Percentiles rank a stretch among this genome's conserved stretches.
Conservation (phyloP, 1,140 invertebrate species). For the Alviniconcha marisindica region DNA sequence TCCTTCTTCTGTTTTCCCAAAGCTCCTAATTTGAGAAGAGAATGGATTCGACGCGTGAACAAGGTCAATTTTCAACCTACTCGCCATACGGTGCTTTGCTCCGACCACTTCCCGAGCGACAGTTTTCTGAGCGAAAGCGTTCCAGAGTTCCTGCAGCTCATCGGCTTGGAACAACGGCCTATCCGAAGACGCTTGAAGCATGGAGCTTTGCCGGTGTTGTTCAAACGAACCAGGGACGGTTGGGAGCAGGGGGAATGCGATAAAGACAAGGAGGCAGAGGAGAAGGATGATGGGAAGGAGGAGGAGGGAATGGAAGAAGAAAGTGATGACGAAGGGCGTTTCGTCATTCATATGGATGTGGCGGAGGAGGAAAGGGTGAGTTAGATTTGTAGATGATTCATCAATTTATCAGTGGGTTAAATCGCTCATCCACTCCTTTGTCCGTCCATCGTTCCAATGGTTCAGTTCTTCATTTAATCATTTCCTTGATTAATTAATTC, state of each 20-base stretch:
- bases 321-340: neutral
- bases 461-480: too few species aligned
- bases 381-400: too few species aligned
- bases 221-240: neutral
- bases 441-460: too few species aligned
- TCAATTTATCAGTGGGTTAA: too few species aligned
- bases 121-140: conserved; percentile 14
- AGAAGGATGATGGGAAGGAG: neutral
- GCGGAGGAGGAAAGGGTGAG: conserved; percentile 10
- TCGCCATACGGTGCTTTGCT: conserved; percentile 24
- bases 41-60: conserved; percentile 28
- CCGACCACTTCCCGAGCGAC: conserved; percentile 24
- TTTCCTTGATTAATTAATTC: too few species aligned
- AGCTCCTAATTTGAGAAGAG: neutral
- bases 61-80: conserved; percentile 22
- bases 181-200: conserved; percentile 6
- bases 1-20: conserved; percentile 39
- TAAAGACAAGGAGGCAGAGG: neutral
- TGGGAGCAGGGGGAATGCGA: conserved; percentile 26
- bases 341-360: conserved; percentile 26
- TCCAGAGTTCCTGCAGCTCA: neutral
- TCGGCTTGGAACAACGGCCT: neutral
- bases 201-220: conserved; percentile 1
- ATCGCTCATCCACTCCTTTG: too few species aligned
- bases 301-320: neutral